These are phyloP conservation scores for Rhingia rostrata DNA, from an alignment of 2,888 invertebrate species.

Conservation along the genomic window DNA sequence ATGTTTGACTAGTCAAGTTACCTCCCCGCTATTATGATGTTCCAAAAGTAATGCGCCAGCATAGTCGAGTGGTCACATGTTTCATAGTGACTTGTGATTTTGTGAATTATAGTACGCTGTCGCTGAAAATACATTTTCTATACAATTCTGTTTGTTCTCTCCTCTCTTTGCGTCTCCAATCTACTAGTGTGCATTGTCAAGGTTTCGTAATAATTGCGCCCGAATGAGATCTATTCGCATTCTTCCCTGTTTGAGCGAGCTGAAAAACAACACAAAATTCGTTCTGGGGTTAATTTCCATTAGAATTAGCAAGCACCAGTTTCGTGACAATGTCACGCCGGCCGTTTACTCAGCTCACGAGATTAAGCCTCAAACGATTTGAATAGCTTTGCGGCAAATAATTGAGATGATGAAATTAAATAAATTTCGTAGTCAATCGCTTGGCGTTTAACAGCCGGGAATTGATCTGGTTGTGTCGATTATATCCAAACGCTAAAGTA, in stretches of 20 bases:
- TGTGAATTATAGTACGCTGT: constrained; percentile 49
- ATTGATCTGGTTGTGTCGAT: not conserved
- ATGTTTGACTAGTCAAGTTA: constrained; percentile 14
- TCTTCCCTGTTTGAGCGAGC: not conserved
- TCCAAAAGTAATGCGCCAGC: constrained; percentile 32
- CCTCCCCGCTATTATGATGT: not conserved
- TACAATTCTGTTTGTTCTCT: not conserved
- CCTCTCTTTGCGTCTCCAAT: constrained; percentile 6
- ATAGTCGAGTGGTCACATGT: constrained; percentile 59
- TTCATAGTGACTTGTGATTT: constrained; percentile 34
- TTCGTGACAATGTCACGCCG: too few relatives aligned
- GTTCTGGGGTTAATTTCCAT: too few relatives aligned
- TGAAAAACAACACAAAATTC: too few relatives aligned
- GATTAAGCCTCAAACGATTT: too few relatives aligned
- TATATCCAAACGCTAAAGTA: constrained; percentile 18
- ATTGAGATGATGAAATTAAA: constrained; percentile 12
- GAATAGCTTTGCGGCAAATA: too few relatives aligned
- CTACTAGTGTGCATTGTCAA: constrained; percentile 21
- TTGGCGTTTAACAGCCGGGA: not conserved
- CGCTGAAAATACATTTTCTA: constrained; percentile 26
- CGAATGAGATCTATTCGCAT: not conserved
- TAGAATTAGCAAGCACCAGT: too few relatives aligned
- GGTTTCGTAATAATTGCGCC: not conserved
- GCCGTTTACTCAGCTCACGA: too few relatives aligned
- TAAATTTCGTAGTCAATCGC: not conserved